These are phyloP conservation scores for Gasterosteus aculeatus DNA, from an alignment of 2,113 vertebrate species.

Conservation along the genomic window DNA sequence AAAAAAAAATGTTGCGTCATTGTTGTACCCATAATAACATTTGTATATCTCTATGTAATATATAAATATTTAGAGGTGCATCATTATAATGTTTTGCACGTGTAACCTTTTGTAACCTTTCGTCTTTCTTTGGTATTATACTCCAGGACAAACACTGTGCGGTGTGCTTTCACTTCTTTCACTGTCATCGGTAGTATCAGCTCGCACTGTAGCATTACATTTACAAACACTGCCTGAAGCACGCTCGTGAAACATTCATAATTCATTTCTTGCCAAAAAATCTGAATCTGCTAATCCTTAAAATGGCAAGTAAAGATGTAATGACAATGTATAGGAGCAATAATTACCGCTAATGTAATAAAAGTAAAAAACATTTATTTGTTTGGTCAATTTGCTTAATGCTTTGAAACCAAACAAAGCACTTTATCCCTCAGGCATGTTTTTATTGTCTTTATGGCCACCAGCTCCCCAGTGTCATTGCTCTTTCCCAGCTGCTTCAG, in stretches of 20 bases:
- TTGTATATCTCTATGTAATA: background rate
- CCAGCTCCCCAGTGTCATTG: slow-evolving; percentile 91
- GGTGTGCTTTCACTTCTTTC: slow-evolving; percentile 67
- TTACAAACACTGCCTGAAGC: slow-evolving; percentile 44
- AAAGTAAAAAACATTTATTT: background rate
- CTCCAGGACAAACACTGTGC: slow-evolving; percentile 38
- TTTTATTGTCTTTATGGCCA: slow-evolving; percentile 87
- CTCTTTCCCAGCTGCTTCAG: slow-evolving; percentile 90
- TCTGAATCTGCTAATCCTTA: slow-evolving; percentile 8
- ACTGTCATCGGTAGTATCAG: slow-evolving; percentile 55
- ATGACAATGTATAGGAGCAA: background rate
- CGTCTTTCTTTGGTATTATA: background rate
- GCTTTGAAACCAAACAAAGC: slow-evolving; percentile 19
- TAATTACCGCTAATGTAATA: background rate
- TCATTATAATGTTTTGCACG: background rate
- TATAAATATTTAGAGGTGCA: background rate
- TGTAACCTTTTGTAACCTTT: background rate
- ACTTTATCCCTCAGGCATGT: background rate
- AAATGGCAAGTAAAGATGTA: background rate
- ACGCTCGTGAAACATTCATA: slow-evolving; percentile 58
- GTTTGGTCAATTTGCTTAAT: slow-evolving; percentile 4
- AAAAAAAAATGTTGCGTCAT: background rate
- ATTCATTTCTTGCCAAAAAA: slow-evolving; percentile 51
- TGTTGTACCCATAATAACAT: background rate
- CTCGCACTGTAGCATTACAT: slow-evolving; percentile 65